These are phyloP conservation scores for Phorcus lineatus DNA, from an alignment of 2,888 invertebrate species.

Conservation along the genomic window DNA sequence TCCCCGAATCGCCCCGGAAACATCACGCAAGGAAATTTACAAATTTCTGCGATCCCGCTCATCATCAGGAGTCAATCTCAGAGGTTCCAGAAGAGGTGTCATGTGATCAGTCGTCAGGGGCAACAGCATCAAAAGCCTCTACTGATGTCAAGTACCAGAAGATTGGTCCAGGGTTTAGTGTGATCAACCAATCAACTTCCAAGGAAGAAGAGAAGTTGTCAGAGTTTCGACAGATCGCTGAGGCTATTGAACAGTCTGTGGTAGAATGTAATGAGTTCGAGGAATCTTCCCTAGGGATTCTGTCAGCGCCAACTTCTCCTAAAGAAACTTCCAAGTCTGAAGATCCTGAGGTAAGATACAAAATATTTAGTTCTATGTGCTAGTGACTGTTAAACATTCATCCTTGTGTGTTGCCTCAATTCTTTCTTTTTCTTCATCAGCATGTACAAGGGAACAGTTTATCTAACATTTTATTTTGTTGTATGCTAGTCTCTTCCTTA, in stretches of 20 bases:
- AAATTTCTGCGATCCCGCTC: slow-evolving; percentile 53
- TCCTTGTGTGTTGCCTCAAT: too few relatives aligned
- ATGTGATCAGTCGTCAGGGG: slow-evolving; percentile 15
- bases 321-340: too few relatives aligned
- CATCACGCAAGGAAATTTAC: slow-evolving; percentile 48
- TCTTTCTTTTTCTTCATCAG: too few relatives aligned
- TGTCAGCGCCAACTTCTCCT: too few relatives aligned
- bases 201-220: slow-evolving; percentile 55
- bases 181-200: slow-evolving; percentile 49
- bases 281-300: not conserved
- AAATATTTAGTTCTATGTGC: too few relatives aligned
- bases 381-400: too few relatives aligned
- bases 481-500: too few relatives aligned
- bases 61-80: slow-evolving; percentile 55
- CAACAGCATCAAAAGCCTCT: slow-evolving; percentile 16
- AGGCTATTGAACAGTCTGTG: slow-evolving; percentile 52
- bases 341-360: too few relatives aligned
- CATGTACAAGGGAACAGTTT: too few relatives aligned
- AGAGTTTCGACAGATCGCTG: slow-evolving; percentile 57
- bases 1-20: slow-evolving; percentile 10
- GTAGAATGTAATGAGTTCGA: slow-evolving; percentile 17
- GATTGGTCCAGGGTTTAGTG: slow-evolving; percentile 68
- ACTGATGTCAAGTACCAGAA: slow-evolving; percentile 48
- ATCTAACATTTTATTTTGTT: too few relatives aligned
- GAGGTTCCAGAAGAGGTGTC: slow-evolving; percentile 51